Conservation (phyloP, 1,140 invertebrate genomes). For the Cyclargus thomasi region DNA sequence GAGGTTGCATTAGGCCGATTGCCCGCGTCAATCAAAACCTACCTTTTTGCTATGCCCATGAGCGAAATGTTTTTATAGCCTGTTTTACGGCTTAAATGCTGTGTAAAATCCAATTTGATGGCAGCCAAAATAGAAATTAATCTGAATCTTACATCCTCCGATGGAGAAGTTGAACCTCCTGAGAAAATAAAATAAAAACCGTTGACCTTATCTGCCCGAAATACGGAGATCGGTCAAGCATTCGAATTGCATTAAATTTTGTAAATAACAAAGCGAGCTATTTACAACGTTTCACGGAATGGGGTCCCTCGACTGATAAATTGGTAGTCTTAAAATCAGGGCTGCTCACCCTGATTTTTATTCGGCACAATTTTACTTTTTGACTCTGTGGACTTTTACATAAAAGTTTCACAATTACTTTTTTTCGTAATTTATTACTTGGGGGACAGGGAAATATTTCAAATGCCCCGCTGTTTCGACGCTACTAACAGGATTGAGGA, state of each 20-base stretch:
- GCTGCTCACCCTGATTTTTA: constrained; percentile 30
- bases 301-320: constrained; percentile 53
- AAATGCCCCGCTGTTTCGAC: neutral
- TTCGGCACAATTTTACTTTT: constrained; percentile 51
- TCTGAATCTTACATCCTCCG: too few species aligned
- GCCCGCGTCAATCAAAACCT: constrained; percentile 68
- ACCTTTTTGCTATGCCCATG: constrained; percentile 57
- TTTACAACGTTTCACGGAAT: constrained; percentile 41
- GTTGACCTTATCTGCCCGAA: neutral
- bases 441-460: constrained; percentile 44
- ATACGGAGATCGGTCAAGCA: neutral
- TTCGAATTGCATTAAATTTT: neutral
- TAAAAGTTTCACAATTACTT: constrained; percentile 65
- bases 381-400: constrained; percentile 12
- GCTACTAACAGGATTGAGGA: neutral
- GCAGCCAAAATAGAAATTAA: neutral
- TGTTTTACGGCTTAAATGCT: constrained; percentile 29
- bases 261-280: constrained; percentile 13
- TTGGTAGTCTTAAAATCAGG: constrained; percentile 67
- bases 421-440: constrained; percentile 64
- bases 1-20: constrained; percentile 73
- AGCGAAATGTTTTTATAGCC: constrained; percentile 46
- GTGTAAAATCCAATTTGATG: constrained; percentile 6
- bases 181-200: too few species aligned
- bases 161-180: too few species aligned